These are phyloP conservation scores for Molossus alvarezi DNA, from an alignment of 2,797 vertebrate species.

Conservation along the genomic window DNA sequence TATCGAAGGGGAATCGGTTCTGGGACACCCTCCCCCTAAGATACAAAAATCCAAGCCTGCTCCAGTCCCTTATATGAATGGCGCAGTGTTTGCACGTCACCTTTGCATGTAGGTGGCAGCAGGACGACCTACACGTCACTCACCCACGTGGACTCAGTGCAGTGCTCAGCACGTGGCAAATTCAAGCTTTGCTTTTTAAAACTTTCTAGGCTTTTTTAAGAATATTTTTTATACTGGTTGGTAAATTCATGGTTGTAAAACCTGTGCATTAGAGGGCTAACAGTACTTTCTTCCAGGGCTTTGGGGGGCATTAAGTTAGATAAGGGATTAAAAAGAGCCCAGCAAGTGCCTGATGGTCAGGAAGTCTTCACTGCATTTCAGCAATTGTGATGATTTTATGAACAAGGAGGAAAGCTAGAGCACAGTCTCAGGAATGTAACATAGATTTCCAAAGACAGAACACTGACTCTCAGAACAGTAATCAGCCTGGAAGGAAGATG, in stretches of 20 bases:
- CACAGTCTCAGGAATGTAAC: background rate
- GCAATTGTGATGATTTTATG: background rate
- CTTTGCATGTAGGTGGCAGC: background rate
- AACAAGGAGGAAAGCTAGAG: background rate
- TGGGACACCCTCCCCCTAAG: background rate
- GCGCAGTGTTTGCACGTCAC: background rate
- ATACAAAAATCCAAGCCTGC: background rate
- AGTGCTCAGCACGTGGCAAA: background rate
- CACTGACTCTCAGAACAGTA: constrained; percentile 5
- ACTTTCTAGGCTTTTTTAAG: background rate
- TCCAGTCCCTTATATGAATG: background rate
- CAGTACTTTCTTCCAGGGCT: background rate
- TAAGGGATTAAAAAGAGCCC: background rate
- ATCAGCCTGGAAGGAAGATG: constrained; percentile 42
- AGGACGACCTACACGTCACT: background rate
- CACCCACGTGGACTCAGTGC: background rate
- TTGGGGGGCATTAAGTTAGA: background rate
- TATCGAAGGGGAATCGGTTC: background rate
- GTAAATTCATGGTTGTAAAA: background rate
- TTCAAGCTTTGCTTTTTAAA: background rate
- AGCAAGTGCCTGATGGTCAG: background rate
- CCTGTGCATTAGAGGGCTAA: background rate
- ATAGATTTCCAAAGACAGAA: constrained; percentile 8
- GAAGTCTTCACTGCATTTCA: background rate
- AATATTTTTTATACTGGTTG: background rate